phyloP scores from a whole-genome alignment of 2,888 invertebrate genomes.

The Drosophila picticornis region DNA sequence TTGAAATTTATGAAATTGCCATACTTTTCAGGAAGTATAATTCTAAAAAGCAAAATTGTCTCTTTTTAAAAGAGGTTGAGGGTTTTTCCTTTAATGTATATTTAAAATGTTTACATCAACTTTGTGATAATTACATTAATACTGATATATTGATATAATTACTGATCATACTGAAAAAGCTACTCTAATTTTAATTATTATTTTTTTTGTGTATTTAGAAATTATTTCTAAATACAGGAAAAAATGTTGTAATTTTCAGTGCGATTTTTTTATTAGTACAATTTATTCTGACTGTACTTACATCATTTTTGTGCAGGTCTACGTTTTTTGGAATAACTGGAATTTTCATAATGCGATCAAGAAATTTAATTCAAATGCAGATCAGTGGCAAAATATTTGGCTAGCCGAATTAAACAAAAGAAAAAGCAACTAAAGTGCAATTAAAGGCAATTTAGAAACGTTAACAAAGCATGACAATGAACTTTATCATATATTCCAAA shows the following conservation, averaged over 20 bases:
- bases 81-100: background rate
- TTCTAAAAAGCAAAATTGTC: background rate
- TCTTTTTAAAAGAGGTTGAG: background rate
- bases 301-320: background rate
- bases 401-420: conserved; percentile 13
- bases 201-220: background rate
- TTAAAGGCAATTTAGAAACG: conserved; percentile 65
- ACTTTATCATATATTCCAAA: conserved; percentile 41
- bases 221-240: background rate
- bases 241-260: background rate
- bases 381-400: conserved; percentile 27
- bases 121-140: background rate
- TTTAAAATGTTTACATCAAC: background rate
- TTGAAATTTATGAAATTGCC: background rate
- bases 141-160: too few species aligned
- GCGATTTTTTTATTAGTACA: background rate
- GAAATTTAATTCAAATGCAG: conserved; percentile 40
- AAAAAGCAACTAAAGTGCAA: conserved; percentile 34
- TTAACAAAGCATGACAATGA: conserved; percentile 59
- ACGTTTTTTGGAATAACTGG: conserved; percentile 1
- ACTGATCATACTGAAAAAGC: background rate
- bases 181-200: background rate
- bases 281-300: background rate
- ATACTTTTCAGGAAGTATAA: background rate
- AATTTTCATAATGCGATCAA: conserved; percentile 13